A percentile compares a stretch with the other conserved stretches of the same genome.
These are phyloP conservation scores for Arctia plantaginis DNA, from an alignment of 2,888 invertebrate species.

Conservation along the genomic window DNA sequence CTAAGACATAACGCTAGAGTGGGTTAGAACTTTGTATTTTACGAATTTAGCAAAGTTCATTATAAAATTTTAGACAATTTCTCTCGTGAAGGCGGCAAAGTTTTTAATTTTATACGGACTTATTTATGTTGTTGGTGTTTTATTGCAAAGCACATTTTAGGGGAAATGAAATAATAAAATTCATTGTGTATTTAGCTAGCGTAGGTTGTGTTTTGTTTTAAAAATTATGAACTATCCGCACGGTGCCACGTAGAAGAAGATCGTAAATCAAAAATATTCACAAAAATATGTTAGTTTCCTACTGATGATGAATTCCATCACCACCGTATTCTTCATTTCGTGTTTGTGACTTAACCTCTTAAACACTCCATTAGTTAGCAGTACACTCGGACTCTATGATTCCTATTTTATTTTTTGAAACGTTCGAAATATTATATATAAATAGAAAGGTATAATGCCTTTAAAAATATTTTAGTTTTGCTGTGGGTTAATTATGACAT, in stretches of 20 bases:
- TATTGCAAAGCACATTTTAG: conserved; percentile 4
- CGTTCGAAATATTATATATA: too few relatives aligned
- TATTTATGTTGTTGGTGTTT: conserved; percentile 28
- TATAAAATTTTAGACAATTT: conserved; percentile 36
- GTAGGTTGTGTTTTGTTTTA: neutral
- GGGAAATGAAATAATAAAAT: conserved; percentile 3
- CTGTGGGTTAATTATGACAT: too few relatives aligned
- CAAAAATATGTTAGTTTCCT: too few relatives aligned
- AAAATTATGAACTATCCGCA: neutral
- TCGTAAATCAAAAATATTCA: too few relatives aligned
- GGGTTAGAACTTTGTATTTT: conserved; percentile 12
- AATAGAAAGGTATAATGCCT: too few relatives aligned
- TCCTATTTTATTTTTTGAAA: too few relatives aligned
- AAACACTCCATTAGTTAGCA: neutral
- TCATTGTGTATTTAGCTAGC: neutral
- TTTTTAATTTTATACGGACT: conserved; percentile 37
- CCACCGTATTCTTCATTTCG: neutral
- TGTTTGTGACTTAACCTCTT: neutral
- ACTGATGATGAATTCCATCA: neutral
- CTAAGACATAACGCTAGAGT: conserved; percentile 1
- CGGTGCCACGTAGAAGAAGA: neutral
- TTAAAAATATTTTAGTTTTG: too few relatives aligned
- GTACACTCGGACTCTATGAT: too few relatives aligned
- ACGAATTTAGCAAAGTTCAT: conserved; percentile 34
- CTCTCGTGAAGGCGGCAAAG: conserved; percentile 24